Evolutionary conservation across 2,888 invertebrate genomes (phyloP).

Genomic region (Acrocera orbiculus): DNA sequence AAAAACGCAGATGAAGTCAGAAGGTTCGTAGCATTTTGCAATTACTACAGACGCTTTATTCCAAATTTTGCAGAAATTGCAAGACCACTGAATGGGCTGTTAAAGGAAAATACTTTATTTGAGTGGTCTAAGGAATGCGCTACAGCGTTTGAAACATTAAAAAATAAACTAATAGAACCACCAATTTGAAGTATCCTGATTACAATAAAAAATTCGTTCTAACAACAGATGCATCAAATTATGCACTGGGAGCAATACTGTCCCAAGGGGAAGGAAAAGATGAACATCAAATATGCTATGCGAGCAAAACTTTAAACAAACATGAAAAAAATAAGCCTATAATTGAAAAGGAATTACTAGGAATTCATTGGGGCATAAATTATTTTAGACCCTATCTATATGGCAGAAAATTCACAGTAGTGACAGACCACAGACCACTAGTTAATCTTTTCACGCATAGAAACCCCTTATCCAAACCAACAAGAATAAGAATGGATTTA

Average conservation of each 20-base stretch:
- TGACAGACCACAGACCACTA: constrained; percentile 18
- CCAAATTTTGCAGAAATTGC: constrained; percentile 5
- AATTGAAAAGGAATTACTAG: constrained; percentile 16
- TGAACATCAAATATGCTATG: constrained; percentile 16
- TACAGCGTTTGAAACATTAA: constrained; percentile 5
- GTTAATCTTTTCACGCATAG: neutral
- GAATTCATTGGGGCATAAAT: constrained; percentile 11
- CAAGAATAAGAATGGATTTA: neutral
- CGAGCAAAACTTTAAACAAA: constrained; percentile 13
- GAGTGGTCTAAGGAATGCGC: constrained; percentile 3
- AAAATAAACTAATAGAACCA: constrained; percentile 2
- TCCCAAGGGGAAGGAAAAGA: constrained; percentile 11
- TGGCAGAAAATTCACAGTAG: constrained; percentile 16
- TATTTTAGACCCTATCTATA: constrained; percentile 18
- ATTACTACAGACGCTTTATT: constrained; percentile 10
- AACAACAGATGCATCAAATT: constrained; percentile 8
- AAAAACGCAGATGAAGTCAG: constrained; percentile 9
- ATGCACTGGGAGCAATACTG: constrained; percentile 16
- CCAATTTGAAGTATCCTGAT: constrained; percentile 4
- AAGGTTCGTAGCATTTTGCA: constrained; percentile 10
- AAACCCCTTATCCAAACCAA: neutral
- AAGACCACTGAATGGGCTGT: constrained; percentile 2
- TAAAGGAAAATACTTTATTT: constrained; percentile 6
- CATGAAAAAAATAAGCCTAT: constrained; percentile 15
- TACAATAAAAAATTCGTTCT: constrained; percentile 3